phyloP scores from a whole-genome alignment of 2,113 vertebrate genomes.

The Oplegnathus fasciatus region DNA sequence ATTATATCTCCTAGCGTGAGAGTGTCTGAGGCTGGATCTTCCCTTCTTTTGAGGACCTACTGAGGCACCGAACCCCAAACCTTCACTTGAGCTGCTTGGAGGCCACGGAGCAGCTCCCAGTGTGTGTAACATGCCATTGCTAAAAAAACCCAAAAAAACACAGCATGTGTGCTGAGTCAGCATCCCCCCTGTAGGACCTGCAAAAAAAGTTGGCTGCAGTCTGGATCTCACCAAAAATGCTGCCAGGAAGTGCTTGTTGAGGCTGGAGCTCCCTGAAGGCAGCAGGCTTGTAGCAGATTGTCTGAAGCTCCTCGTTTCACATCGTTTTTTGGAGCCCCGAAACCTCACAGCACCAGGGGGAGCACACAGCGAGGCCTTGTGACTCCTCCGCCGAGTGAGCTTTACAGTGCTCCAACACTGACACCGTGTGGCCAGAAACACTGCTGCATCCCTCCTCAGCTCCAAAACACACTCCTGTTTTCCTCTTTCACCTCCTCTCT shows the following conservation, averaged over 20 bases:
- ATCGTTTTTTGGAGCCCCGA: neutral
- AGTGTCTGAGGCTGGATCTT: neutral
- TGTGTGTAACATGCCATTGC: slow-evolving; percentile 8
- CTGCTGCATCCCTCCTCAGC: neutral
- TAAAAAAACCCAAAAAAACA: neutral
- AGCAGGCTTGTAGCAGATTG: neutral
- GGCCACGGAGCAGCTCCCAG: slow-evolving; percentile 23
- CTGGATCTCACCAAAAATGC: neutral
- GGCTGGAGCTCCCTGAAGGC: slow-evolving; percentile 14
- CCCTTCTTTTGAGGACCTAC: neutral
- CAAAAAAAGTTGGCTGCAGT: neutral
- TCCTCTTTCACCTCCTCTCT: neutral
- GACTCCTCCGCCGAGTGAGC: neutral
- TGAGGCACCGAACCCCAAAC: neutral
- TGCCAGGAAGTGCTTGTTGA: slow-evolving; percentile 26
- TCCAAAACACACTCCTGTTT: neutral
- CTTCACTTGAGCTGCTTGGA: slow-evolving; percentile 8
- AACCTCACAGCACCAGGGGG: neutral
- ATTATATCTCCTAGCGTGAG: neutral
- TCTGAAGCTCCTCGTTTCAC: neutral
- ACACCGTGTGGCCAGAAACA: slow-evolving; percentile 41
- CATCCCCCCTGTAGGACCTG: neutral
- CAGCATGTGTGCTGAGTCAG: slow-evolving; percentile 20
- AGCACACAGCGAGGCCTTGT: neutral
- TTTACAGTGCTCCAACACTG: slow-evolving; percentile 52